Conservation (phyloP, 1,140 invertebrate genomes). For the Dufourea novaeangliae region DNA sequence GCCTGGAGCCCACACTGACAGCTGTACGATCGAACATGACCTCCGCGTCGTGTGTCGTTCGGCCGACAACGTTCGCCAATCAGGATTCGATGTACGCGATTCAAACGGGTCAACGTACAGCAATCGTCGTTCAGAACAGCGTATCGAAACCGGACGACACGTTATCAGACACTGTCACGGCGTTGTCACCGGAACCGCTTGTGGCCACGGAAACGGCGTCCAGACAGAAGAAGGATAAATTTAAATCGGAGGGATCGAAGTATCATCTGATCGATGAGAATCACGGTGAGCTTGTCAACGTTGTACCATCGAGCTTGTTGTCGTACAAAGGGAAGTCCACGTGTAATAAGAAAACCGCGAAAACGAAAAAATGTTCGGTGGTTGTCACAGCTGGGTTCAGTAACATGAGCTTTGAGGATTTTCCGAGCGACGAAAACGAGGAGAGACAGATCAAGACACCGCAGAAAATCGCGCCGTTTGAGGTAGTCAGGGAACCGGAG, state of each 20-base stretch:
- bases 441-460: constrained; percentile 69
- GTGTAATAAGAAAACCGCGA: constrained; percentile 71
- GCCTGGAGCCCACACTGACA: constrained; percentile 68
- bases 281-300: constrained; percentile 67
- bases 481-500: constrained; percentile 85
- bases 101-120: constrained; percentile 56
- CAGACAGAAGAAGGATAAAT: constrained; percentile 80
- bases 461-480: constrained; percentile 83
- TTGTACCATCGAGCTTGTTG: constrained; percentile 66
- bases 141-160: constrained; percentile 63
- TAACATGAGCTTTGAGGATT: constrained; percentile 91
- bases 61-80: neutral
- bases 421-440: constrained; percentile 86
- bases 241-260: constrained; percentile 80
- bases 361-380: constrained; percentile 68
- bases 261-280: constrained; percentile 82
- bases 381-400: constrained; percentile 84
- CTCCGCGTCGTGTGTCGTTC: constrained; percentile 38
- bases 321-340: constrained; percentile 69
- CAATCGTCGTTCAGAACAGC: constrained; percentile 72
- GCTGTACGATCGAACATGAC: constrained; percentile 64
- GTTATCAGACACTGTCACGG: constrained; percentile 61
- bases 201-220: constrained; percentile 60
- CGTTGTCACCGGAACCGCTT: constrained; percentile 75
- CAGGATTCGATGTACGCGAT: constrained; percentile 42